Evolutionary conservation across 2,888 invertebrate species (phyloP).

Genomic region (Atrina japonica): DNA sequence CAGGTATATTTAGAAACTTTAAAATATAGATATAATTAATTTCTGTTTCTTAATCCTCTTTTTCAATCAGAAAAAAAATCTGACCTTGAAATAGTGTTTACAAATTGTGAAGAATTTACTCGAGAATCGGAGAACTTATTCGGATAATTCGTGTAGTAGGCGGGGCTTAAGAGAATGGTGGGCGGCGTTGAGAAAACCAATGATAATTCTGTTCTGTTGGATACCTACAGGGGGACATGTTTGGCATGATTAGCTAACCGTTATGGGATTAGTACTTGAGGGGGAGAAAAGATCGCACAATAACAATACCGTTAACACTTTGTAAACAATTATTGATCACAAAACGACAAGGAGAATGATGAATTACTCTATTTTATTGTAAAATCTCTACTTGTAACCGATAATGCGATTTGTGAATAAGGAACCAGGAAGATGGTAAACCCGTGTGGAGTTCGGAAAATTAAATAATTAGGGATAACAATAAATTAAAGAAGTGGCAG

Average conservation of each 20-base stretch:
- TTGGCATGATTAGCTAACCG: slow-evolving; percentile 3
- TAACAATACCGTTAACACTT: slow-evolving; percentile 32
- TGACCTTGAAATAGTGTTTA: slow-evolving; percentile 22
- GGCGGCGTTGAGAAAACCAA: slow-evolving; percentile 22
- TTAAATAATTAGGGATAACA: slow-evolving; percentile 15
- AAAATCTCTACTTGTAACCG: neutral
- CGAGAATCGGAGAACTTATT: slow-evolving; percentile 16
- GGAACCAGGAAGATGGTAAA: neutral
- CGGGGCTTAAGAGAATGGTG: slow-evolving; percentile 29
- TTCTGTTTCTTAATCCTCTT: too few relatives aligned
- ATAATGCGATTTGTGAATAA: neutral
- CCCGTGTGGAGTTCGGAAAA: neutral
- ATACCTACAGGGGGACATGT: slow-evolving; percentile 5
- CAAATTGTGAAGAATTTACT: slow-evolving; percentile 16
- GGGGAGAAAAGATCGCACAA: neutral
- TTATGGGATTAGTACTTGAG: too few relatives aligned
- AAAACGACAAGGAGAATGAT: too few relatives aligned
- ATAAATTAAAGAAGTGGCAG: neutral
- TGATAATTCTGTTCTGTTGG: neutral
- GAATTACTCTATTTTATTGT: too few relatives aligned
- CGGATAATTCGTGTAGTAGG: slow-evolving; percentile 25
- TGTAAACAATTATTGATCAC: slow-evolving; percentile 34
- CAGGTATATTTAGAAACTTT: neutral
- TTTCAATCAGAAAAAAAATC: too few relatives aligned
- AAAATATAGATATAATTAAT: too few relatives aligned